These are phyloP conservation scores for Harpalus rubripes DNA, from an alignment of 2,888 invertebrate genomes.

Conservation along the genomic window DNA sequence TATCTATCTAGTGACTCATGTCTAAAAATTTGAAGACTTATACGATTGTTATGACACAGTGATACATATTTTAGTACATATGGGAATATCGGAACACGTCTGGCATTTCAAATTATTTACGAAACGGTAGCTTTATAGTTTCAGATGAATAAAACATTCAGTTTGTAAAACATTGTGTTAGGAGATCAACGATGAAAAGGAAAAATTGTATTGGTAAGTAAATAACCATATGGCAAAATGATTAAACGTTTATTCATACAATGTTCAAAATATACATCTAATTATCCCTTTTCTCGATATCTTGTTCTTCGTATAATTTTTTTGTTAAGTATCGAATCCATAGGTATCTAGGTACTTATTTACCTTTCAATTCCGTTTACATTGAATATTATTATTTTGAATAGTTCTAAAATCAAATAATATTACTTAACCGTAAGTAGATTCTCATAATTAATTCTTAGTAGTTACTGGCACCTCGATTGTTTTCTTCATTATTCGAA, in stretches of 20 bases:
- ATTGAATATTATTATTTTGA: too few relatives aligned
- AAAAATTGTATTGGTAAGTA: conserved; percentile 5
- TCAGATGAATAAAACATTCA: conserved; percentile 49
- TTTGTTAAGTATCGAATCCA: too few relatives aligned
- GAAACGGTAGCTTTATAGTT: conserved; percentile 56
- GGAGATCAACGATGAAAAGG: background rate
- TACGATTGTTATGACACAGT: conserved; percentile 49
- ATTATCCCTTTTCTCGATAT: too few relatives aligned
- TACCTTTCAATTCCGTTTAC: too few relatives aligned
- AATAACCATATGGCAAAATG: background rate
- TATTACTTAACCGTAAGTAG: too few relatives aligned
- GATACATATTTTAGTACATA: conserved; percentile 55
- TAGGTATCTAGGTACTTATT: too few relatives aligned
- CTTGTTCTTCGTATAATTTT: too few relatives aligned
- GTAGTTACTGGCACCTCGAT: too few relatives aligned
- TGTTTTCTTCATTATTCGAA: too few relatives aligned
- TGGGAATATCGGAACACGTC: conserved; percentile 24
- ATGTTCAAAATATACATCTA: too few relatives aligned
- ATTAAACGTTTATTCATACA: background rate
- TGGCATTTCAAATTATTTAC: conserved; percentile 50
- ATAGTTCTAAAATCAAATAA: too few relatives aligned
- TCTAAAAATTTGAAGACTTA: conserved; percentile 34
- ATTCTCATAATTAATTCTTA: too few relatives aligned
- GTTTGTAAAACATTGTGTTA: conserved; percentile 19
- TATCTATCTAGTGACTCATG: background rate